Evolutionary conservation across 2,797 vertebrate species (phyloP).

Genomic region (Cirrhinus mrigala): DNA sequence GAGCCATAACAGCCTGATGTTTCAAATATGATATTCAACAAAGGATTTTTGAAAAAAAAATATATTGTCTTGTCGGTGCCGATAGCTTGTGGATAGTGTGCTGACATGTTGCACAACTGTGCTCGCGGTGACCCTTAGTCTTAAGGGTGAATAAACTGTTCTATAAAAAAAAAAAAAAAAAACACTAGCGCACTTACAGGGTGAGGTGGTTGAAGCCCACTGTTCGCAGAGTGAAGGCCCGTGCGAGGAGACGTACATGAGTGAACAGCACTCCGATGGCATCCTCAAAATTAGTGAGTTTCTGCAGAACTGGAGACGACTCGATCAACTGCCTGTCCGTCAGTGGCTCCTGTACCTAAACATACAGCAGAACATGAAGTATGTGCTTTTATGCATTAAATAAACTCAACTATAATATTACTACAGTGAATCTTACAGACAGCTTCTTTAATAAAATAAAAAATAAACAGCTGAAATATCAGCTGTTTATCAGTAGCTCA

Average conservation of each 20-base stretch:
- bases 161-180: not conserved
- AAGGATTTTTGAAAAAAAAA: not conserved
- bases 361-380: not conserved
- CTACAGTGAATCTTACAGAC: not conserved
- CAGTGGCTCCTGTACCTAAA: conserved; percentile 93
- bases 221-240: conserved; percentile 96
- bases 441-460: not conserved
- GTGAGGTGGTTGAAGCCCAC: conserved; percentile 99
- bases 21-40: not conserved
- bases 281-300: conserved; percentile 92
- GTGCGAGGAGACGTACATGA: conserved; percentile 92
- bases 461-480: too few species aligned
- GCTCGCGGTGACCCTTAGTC: too few species aligned
- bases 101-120: too few species aligned
- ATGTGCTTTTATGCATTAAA: not conserved
- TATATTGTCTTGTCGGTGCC: too few species aligned
- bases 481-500: not conserved
- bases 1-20: not conserved
- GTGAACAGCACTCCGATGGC: conserved; percentile 95
- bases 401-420: not conserved
- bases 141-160: not conserved
- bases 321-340: conserved; percentile 96
- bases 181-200: conserved; percentile 81
- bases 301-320: conserved; percentile 96
- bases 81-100: too few species aligned